Percentiles rank a stretch among this genome's conserved stretches.
Conservation (phyloP, 2,888 invertebrate genomes). For the Eilema caniola region DNA sequence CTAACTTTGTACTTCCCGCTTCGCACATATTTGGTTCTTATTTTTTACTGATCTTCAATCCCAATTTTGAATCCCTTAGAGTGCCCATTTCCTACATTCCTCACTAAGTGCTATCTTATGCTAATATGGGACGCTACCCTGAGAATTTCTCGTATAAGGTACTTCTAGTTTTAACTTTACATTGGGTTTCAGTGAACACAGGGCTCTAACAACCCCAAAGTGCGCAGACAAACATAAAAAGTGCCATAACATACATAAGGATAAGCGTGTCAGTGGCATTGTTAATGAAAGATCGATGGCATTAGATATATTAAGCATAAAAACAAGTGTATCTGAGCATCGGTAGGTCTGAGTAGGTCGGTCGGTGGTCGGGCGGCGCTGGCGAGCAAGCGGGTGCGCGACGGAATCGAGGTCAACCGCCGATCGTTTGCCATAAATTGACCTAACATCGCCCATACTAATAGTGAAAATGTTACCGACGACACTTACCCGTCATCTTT, state of each 20-base stretch:
- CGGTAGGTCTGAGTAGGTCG: conserved; percentile 20
- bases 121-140: background rate
- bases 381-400: conserved; percentile 35
- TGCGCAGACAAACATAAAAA: background rate
- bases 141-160: background rate
- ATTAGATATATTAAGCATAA: conserved; percentile 20
- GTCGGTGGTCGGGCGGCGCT: conserved; percentile 28
- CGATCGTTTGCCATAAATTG: conserved; percentile 39
- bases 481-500: conserved; percentile 11
- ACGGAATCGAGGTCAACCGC: conserved; percentile 43
- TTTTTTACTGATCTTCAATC: background rate
- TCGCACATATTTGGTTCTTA: background rate
- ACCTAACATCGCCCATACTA: conserved; percentile 21
- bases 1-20: background rate
- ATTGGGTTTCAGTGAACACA: background rate
- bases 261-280: background rate
- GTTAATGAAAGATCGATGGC: conserved; percentile 14
- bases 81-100: background rate
- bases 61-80: background rate
- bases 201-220: background rate
- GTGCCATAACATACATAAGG: conserved; percentile 1
- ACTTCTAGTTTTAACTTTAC: background rate
- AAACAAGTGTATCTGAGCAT: conserved; percentile 17
- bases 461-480: conserved; percentile 19
- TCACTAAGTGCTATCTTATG: background rate